Evolutionary conservation across 2,797 vertebrate genomes (phyloP), one percentile per base, ranked within the genome.

Genomic region (Podarcis lilfordi): DNA sequence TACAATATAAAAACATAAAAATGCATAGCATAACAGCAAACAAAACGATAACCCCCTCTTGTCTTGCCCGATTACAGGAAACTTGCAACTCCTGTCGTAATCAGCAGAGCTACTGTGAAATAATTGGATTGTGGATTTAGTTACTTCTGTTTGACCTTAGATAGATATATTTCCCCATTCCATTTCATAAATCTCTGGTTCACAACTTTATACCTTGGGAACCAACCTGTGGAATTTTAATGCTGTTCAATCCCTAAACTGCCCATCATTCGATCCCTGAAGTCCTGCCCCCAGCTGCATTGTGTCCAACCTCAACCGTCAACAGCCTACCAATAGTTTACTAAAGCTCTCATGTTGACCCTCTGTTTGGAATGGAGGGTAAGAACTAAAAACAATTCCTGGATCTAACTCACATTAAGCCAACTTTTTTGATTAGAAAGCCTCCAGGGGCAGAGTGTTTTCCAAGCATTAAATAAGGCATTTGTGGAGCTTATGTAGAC

Each of bases 401-500:
- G 82, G 45, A 64, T 40, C 77, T 15, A 1, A 61, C 15, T 9
- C 83, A 9, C 45, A 27, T 40, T 85, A 87, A 90, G 83, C 59
- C 11, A 59, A 86, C 75, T 61, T 82, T 72, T 69, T 59, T 21
- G 3, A 82, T 82, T 80, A 78, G 75, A 86, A 45, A 68, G 0
- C 8, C 27, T 90, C 93, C 86, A 7, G 15, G 9, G 11, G 80
- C 1, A 5, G 29, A 10, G 69, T 55, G 8, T 80, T 84, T 45
- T 71, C 9, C 29, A 83, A 88, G 88, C 64, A 87, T 85, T 23
- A 85, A 82, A 43, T 86, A 77, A 92, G 84, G 40, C 75, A 71
- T 87, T 86, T 0, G 0, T 71, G 69, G 10, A 81, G 29, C 64
- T 86, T 76, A 11, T 10, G 1, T 0, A 37, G 88, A 37, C n/a